phyloP scores from a whole-genome alignment of 2,888 invertebrate species.

The Lochmaea crataegi region DNA sequence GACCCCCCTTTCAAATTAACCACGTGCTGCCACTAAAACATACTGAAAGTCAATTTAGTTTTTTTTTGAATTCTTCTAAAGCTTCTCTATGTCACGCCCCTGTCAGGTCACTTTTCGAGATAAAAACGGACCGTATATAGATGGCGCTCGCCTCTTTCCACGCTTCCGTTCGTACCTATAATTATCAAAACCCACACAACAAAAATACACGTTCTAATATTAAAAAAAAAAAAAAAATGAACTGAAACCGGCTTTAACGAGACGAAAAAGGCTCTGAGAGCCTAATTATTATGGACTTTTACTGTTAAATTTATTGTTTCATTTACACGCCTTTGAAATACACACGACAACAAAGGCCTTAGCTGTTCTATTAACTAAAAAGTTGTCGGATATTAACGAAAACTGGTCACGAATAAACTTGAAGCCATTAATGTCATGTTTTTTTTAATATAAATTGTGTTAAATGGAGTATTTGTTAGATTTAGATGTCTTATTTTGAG shows the following conservation, averaged over 20 bases:
- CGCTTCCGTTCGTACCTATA: constrained; percentile 62
- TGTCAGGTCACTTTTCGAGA: not conserved
- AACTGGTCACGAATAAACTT: constrained; percentile 4
- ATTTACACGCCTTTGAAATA: constrained; percentile 23
- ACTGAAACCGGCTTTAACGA: constrained; percentile 50
- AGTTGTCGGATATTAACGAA: constrained; percentile 8
- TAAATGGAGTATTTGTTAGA: not conserved
- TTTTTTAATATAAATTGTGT: not conserved
- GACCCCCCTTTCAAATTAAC: too few species aligned
- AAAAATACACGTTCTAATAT: constrained; percentile 31
- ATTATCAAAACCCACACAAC: constrained; percentile 62
- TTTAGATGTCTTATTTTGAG: not conserved
- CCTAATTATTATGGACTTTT: constrained; percentile 48
- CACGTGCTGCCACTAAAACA: too few species aligned
- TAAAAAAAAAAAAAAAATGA: constrained; percentile 38
- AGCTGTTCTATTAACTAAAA: constrained; percentile 16
- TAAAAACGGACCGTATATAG: constrained; percentile 13
- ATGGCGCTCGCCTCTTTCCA: constrained; percentile 35
- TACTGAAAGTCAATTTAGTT: too few species aligned
- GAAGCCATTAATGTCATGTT: not conserved
- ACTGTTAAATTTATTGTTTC: constrained; percentile 44
- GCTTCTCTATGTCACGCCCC: not conserved
- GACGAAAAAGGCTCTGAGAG: constrained; percentile 40
- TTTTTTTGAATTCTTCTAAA: not conserved
- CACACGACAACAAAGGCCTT: constrained; percentile 1